Evolutionary conservation across 2,888 invertebrate genomes (phyloP).

Genomic region (Cantharis flavilabris): DNA sequence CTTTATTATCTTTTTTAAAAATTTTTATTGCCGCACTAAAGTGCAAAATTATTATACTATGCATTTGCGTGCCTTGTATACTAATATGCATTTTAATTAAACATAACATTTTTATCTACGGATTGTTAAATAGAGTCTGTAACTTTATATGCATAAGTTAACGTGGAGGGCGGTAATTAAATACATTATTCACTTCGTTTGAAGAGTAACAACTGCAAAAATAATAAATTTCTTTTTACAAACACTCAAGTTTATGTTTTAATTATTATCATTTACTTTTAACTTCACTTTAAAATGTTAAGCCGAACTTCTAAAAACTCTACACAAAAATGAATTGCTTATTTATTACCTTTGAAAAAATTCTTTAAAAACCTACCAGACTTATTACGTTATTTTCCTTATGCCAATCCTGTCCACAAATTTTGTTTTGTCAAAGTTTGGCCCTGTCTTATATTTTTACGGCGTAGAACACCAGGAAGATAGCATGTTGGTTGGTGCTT

Average conservation of each 20-base stretch:
- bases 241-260: not conserved
- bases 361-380: not conserved
- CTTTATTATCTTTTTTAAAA: slow-evolving; percentile 5
- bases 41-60: slow-evolving; percentile 9
- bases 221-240: not conserved
- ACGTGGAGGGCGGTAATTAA: not conserved
- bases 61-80: slow-evolving; percentile 8
- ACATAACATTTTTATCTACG: slow-evolving; percentile 9
- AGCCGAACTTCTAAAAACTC: not conserved
- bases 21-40: slow-evolving; percentile 1
- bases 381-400: not conserved
- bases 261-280: not conserved
- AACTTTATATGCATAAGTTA: slow-evolving; percentile 8
- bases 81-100: slow-evolving; percentile 18
- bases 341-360: not conserved
- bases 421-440: not conserved
- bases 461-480: no score
- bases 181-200: not conserved
- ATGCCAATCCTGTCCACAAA: not conserved
- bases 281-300: not conserved
- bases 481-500: no score
- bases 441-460: no score
- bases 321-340: not conserved
- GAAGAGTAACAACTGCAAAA: not conserved
- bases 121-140: slow-evolving; percentile 4